Conservation (phyloP, 2,797 vertebrate species). For the Etheostoma perlongum region DNA sequence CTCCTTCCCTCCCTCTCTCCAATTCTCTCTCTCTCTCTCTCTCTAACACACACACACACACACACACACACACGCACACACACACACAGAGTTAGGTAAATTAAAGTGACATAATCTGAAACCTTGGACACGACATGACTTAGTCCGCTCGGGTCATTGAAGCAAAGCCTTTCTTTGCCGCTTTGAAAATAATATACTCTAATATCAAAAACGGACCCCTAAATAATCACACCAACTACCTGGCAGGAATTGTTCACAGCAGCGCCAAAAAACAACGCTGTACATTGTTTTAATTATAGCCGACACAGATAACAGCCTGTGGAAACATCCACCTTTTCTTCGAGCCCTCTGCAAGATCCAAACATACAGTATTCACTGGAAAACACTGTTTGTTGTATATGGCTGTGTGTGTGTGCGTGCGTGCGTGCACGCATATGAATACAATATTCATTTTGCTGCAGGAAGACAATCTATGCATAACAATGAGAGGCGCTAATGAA, state of each 20-base stretch:
- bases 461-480: constrained; percentile 99
- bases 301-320: constrained; percentile 77
- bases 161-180: constrained; percentile 54
- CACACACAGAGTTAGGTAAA: constrained; percentile 51
- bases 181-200: constrained; percentile 61
- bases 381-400: constrained; percentile 74
- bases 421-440: constrained; percentile 83
- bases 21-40: background rate
- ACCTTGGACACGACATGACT: constrained; percentile 57
- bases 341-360: constrained; percentile 76
- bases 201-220: constrained; percentile 63
- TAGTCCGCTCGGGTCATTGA: constrained; percentile 55
- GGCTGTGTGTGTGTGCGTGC: constrained; percentile 61
- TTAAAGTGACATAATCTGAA: constrained; percentile 62
- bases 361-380: constrained; percentile 80
- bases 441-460: constrained; percentile 99
- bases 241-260: constrained; percentile 74
- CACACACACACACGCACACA: constrained; percentile 25
- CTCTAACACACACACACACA: constrained; percentile 1
- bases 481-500: constrained; percentile 99
- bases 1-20: background rate
- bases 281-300: constrained; percentile 83
- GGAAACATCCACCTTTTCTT: constrained; percentile 80
- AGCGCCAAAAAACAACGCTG: constrained; percentile 66
- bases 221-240: constrained; percentile 71